Base-by-base conservation (phyloP, 2,113 vertebrate species). In the Nesogale talazaci region DNA sequence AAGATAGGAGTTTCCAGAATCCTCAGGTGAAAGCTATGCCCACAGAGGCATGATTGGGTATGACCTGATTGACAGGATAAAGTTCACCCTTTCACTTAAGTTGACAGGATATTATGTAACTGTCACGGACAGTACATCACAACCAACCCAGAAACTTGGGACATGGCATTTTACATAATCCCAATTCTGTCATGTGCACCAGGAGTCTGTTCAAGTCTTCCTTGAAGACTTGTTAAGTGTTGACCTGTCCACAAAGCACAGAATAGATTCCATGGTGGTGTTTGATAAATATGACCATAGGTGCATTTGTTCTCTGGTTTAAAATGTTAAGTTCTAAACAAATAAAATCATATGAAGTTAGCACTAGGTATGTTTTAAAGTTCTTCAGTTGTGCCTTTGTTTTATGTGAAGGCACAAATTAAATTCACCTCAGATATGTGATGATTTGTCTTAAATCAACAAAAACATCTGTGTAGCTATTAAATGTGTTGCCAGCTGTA, bases 381-480 rank as follows among this genome's bases (percentile, higher is more conserved):
- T 52, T 29, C 56, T 70, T 91, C 31, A 38, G 12, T 67, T 84
- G 80, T 90, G 40, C 89, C 65, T 89, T 72, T 91, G 46, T 42
- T 83, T 94, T 63, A 57, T 74, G 29, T 83, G 87, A 88, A 83
- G 81, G 91, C 76, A 91, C 94, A 95, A 92, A 70, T 61, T 92
- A 84, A 93, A 93, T 75, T 92, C 59, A 83, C 52, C 31, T 88
- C 36, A 88, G 59, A 90, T 92, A 69, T 83, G 52, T 76, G 57
- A 80, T 81, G 25, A 85, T 91, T 95, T 94, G 52, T 92, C 72
- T 96, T 92, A 96, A 95, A 94, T 77, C 91, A 94, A 95, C 86
- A 94, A 86, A 96, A 95, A 89, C 52, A 92, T 88, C 89, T 63
- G 42, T 15, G 31, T 92, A 94, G 76, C 79, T 95, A 86, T 90